Base-by-base conservation (phyloP, 2,797 vertebrate genomes). In the Paratrypauchen microcephalus region DNA sequence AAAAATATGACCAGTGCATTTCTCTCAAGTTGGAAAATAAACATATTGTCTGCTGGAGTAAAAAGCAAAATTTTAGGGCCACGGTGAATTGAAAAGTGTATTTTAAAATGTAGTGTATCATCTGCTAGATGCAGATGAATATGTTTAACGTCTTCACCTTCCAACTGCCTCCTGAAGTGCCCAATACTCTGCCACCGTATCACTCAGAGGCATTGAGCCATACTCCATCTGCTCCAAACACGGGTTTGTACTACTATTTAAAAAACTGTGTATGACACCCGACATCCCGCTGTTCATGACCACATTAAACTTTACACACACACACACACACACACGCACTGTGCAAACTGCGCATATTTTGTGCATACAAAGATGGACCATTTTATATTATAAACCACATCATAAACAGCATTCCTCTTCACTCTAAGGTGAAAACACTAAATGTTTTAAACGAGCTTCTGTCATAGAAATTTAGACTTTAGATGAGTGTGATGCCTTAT, bases 301-400 rank as follows among this genome's bases (percentile, higher is more conserved):
- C 71, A 83, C 83, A 82, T 78, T 77, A 79, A 90, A 89, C 83
- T 89, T 88, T 76, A 71, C 86, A 88, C 26, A 47, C 68, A 71
- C 79, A 77, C 76, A 54, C 52, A n/a, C n/a, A n/a, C n/a, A 55
- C 52, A 55, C 52, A 19, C 2, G 32, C 24, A 45, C 41, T 45
- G 13, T 45, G 41, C 41, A 15, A 15, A 45, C 41, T 45, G 41
- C 15, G 13, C 41, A 45, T 45, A 45, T 45, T 52, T n/a, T 52
- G 7, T n/a, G 7, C 50, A 52, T n/a, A n/a, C 19, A 52, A 52
- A 48, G 21, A 52, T n/a, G 19, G 50, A 52, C 50, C 7, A 21
- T 12, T 55, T 12, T 24, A 23, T 55, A 23, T 55, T 16, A 57
- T 18, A 63, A 80, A 86, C 13, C 24, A 5, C 9, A 56, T 9